phyloP scores from a whole-genome alignment of 2,113 vertebrate species.

The Platysteira castanea region DNA sequence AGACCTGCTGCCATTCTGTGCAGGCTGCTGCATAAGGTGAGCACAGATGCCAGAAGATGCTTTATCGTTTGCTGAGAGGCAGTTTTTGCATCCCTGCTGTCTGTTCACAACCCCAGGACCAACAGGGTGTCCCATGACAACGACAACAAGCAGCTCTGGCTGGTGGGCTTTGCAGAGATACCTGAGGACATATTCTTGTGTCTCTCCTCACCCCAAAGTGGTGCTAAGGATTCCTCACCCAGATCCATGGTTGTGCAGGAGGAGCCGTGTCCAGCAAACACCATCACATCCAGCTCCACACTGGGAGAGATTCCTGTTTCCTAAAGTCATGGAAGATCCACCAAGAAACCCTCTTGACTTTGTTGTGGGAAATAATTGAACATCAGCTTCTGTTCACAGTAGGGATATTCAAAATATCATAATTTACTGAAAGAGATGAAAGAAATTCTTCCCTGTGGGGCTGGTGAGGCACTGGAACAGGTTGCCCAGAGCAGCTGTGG shows the following conservation, averaged over 20 bases:
- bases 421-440: background rate
- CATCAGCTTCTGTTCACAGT: background rate
- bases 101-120: background rate
- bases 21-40: background rate
- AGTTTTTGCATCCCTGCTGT: background rate
- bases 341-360: background rate
- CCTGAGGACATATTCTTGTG: background rate
- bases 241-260: accelerated
- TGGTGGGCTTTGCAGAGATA: background rate
- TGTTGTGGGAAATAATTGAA: background rate
- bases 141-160: background rate
- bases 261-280: background rate
- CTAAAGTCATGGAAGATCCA: background rate
- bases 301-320: background rate
- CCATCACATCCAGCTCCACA: background rate
- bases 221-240: background rate
- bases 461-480: background rate
- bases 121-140: background rate
- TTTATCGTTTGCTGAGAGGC: background rate
- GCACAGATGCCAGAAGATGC: background rate
- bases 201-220: background rate
- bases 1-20: background rate
- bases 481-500: background rate
- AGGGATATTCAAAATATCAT: background rate
- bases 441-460: background rate